These are phyloP conservation scores for Drosophila peninsularis DNA, from an alignment of 2,888 invertebrate species.

Conservation along the genomic window DNA sequence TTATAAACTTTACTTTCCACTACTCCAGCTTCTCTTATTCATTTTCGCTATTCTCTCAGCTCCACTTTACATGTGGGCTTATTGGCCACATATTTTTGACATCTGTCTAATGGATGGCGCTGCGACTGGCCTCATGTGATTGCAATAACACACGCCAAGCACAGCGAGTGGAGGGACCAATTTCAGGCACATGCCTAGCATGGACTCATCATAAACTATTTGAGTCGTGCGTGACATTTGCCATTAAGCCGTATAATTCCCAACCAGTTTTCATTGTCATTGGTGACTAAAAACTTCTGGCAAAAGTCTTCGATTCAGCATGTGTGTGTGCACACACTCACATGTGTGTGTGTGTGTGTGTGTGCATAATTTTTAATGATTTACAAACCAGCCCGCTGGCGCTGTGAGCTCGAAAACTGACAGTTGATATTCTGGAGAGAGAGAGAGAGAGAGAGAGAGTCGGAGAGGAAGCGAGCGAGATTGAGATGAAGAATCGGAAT, in stretches of 20 bases:
- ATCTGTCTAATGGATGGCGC: background rate
- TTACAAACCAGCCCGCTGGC: conserved; percentile 76
- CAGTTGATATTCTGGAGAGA: conserved; percentile 74
- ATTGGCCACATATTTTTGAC: background rate
- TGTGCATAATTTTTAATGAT: conserved; percentile 83
- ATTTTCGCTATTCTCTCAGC: too few species aligned
- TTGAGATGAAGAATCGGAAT: conserved; percentile 32
- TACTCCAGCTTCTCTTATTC: too few species aligned
- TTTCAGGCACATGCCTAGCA: conserved; percentile 1
- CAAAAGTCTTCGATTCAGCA: conserved; percentile 37
- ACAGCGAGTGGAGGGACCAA: background rate
- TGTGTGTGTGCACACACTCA: conserved; percentile 47
- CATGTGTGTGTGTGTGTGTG: conserved; percentile 45
- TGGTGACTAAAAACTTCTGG: conserved; percentile 55
- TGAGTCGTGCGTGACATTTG: conserved; percentile 82
- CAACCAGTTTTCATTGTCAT: conserved; percentile 71
- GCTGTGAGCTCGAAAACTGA: conserved; percentile 78
- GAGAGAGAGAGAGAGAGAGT: conserved; percentile 22
- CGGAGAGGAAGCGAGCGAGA: conserved; percentile 26
- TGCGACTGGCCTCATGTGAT: background rate
- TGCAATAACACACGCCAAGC: conserved; percentile 21
- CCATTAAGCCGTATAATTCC: conserved; percentile 80
- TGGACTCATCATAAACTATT: conserved; percentile 46
- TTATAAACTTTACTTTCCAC: background rate
- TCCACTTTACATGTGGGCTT: background rate